Evolutionary conservation across 2,113 vertebrate species (phyloP).

Genomic region (Rhinoderma darwinii): DNA sequence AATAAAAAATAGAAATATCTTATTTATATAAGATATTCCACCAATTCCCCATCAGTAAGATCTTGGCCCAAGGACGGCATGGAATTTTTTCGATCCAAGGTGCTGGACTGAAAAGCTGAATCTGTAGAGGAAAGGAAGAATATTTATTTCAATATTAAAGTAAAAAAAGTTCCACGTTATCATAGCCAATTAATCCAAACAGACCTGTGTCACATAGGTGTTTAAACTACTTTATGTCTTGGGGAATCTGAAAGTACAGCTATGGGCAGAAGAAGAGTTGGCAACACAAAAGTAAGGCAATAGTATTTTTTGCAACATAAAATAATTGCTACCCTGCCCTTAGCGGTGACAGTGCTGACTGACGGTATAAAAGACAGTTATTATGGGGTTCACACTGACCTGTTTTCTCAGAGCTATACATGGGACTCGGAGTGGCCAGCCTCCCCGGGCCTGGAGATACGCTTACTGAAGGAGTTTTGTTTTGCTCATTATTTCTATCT

Average conservation of each 20-base stretch:
- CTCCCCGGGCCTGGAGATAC: conserved; percentile 67
- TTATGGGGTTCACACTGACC: conserved; percentile 63
- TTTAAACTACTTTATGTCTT: neutral
- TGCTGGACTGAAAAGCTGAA: conserved; percentile 75
- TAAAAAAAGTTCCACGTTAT: neutral
- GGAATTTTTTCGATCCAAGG: conserved; percentile 78
- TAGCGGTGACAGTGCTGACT: neutral
- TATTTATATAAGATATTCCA: conserved; percentile 84
- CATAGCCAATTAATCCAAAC: neutral
- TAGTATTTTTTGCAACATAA: neutral
- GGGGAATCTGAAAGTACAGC: no score
- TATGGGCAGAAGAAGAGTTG: neutral
- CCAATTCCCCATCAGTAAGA: conserved; percentile 78
- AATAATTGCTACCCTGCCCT: neutral
- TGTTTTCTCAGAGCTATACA: conserved; percentile 73
- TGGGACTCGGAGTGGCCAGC: conserved; percentile 68
- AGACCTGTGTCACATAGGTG: neutral
- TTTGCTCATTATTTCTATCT: conserved; percentile 79
- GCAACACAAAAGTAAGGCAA: neutral
- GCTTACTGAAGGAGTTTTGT: conserved; percentile 72
- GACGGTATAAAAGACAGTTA: neutral
- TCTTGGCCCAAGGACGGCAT: conserved; percentile 75
- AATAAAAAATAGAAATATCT: conserved; percentile 10
- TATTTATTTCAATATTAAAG: neutral
- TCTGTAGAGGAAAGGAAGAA: conserved; percentile 66